Conservation (phyloP, 2,113 vertebrate genomes). For the Anser brachyrhynchus region DNA sequence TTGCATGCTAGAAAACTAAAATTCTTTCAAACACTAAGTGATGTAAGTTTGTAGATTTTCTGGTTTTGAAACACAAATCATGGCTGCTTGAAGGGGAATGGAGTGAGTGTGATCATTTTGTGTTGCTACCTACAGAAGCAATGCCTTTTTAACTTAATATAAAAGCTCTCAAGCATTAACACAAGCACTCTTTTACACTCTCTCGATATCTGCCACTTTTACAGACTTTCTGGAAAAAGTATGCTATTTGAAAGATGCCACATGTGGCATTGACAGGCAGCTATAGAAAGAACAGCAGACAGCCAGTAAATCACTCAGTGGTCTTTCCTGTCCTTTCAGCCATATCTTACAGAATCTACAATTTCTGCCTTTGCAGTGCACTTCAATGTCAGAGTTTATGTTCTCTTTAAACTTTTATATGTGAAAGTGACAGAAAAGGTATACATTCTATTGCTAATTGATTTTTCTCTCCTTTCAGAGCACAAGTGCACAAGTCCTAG, state of each 20-base stretch:
- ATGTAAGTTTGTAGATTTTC: neutral
- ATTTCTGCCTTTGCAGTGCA: neutral
- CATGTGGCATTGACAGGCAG: slow-evolving; percentile 44
- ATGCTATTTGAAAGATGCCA: slow-evolving; percentile 48
- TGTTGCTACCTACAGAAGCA: neutral
- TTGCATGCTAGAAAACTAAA: neutral
- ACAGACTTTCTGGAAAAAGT: slow-evolving; percentile 33
- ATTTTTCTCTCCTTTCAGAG: slow-evolving; percentile 4
- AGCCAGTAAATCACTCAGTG: slow-evolving; percentile 57
- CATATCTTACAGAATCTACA: neutral
- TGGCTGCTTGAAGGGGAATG: neutral
- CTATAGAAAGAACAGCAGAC: slow-evolving; percentile 12
- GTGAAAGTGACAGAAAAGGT: neutral
- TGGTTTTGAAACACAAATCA: neutral
- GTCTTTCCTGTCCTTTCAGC: neutral
- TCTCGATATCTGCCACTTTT: neutral
- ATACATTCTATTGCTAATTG: slow-evolving; percentile 14
- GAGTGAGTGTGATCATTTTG: neutral
- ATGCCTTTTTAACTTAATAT: neutral
- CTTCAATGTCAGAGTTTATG: slow-evolving; percentile 19
- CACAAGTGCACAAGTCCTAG: neutral
- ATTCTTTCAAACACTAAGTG: neutral
- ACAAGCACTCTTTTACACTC: neutral
- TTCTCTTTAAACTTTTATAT: slow-evolving; percentile 25
- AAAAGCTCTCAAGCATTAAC: slow-evolving; percentile 1